Evolutionary conservation across 2,888 invertebrate species (phyloP).

Genomic region (Drosophila meridionalis): DNA sequence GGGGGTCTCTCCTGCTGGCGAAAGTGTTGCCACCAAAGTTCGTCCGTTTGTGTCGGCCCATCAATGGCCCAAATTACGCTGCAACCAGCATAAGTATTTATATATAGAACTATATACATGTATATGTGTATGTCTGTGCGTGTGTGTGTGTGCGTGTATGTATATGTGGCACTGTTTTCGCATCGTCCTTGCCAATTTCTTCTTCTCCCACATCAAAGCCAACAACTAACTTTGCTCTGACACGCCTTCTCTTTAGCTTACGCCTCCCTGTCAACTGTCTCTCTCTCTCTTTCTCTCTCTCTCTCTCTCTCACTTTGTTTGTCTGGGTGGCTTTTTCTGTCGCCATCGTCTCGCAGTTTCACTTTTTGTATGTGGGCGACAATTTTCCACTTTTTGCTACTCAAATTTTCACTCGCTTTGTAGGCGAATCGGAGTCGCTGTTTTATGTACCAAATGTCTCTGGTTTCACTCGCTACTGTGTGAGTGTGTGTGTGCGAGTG

Average conservation of each 20-base stretch:
- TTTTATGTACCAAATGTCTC: conserved; percentile 42
- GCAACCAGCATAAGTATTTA: conserved; percentile 23
- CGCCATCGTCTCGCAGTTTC: conserved; percentile 72
- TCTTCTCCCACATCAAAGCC: conserved; percentile 23
- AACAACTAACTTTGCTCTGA: conserved; percentile 44
- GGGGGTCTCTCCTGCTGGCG: conserved; percentile 4
- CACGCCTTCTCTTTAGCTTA: conserved; percentile 20
- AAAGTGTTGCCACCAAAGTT: conserved; percentile 55
- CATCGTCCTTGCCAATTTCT: conserved; percentile 63
- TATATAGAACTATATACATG: conserved; percentile 9
- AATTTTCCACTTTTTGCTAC: conserved; percentile 47
- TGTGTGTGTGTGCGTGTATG: not conserved
- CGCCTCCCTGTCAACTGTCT: conserved; percentile 4
- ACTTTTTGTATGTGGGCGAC: conserved; percentile 70
- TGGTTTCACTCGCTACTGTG: conserved; percentile 8
- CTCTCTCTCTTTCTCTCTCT: not conserved
- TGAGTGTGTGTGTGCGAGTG: conserved; percentile 13
- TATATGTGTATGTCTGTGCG: conserved; percentile 2
- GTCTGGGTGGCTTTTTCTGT: conserved; percentile 56
- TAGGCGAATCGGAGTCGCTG: conserved; percentile 41
- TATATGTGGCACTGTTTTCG: conserved; percentile 54
- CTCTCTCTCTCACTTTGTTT: conserved; percentile 19
- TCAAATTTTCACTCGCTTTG: conserved; percentile 71
- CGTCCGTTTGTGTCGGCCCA: conserved; percentile 36
- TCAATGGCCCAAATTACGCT: conserved; percentile 33